A percentile compares a stretch with the other conserved stretches of the same genome.
These are phyloP conservation scores for Aphelenchoides fujianensis DNA, from an alignment of 1,140 invertebrate species.

Conservation along the genomic window DNA sequence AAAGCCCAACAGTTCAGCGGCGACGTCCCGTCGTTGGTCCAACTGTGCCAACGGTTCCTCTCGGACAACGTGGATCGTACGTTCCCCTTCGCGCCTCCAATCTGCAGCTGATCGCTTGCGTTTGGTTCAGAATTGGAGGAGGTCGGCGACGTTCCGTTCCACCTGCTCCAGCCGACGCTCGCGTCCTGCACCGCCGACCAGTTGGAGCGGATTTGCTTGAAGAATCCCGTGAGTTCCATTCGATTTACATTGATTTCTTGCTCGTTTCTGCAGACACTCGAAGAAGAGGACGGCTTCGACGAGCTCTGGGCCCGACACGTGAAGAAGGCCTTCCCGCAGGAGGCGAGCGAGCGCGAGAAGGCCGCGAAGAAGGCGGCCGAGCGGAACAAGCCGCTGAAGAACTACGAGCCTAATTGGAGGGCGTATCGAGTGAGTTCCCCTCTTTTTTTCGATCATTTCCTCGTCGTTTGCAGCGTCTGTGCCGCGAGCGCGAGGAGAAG, in stretches of 20 bases:
- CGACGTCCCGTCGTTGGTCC: conserved; percentile 2
- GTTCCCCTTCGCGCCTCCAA: neutral
- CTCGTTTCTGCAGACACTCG: neutral
- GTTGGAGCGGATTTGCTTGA: neutral
- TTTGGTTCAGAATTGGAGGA: conserved; percentile 9
- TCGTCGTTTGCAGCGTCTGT: conserved; percentile 13
- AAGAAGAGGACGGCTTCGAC: neutral
- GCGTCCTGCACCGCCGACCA: conserved; percentile 9
- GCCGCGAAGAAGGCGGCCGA: conserved; percentile 7
- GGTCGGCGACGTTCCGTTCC: conserved; percentile 13
- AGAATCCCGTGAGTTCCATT: conserved; percentile 2
- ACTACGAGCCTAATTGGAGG: neutral
- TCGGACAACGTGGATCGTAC: conserved; percentile 15
- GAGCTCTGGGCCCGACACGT: neutral
- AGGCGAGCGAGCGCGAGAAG: conserved; percentile 6
- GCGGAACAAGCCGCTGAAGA: too few species aligned
- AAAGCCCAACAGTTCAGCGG: too few species aligned
- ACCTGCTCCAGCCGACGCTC: neutral
- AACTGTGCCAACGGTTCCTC: conserved; percentile 14
- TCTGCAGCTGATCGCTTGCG: neutral
- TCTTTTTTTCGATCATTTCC: neutral
- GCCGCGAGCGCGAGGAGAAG: conserved; percentile 13
- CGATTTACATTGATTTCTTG: too few species aligned
- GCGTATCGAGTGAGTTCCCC: conserved; percentile 7
- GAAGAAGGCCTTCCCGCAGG: conserved; percentile 1